Conservation (phyloP, 2,888 invertebrate species). For the Euzetes globulus region DNA sequence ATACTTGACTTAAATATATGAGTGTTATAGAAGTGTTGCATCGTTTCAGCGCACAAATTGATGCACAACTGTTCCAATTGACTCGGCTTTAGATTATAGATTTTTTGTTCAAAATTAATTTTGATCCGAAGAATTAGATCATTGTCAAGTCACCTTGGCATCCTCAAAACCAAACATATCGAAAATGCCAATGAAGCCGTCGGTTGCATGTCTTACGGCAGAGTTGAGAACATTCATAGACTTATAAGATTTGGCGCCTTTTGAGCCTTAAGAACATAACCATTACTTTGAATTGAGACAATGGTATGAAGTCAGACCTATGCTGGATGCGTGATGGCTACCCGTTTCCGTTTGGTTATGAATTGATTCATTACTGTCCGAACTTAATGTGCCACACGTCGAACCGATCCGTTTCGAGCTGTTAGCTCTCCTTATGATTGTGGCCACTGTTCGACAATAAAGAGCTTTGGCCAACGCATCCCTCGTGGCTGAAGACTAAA, state of each 20-base stretch:
- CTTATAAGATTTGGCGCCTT: slow-evolving; percentile 60
- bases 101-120: no score
- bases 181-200: slow-evolving; percentile 88
- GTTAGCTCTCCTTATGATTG: slow-evolving; percentile 84
- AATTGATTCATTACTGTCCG: slow-evolving; percentile 84
- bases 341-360: slow-evolving; percentile 66
- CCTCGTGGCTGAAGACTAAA: slow-evolving; percentile 70
- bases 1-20: slow-evolving; percentile 90
- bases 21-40: slow-evolving; percentile 96
- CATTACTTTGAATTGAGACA: neutral
- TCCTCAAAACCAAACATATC: slow-evolving; percentile 97
- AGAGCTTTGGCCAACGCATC: slow-evolving; percentile 83
- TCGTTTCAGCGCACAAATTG: slow-evolving; percentile 89
- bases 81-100: slow-evolving; percentile 55
- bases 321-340: slow-evolving; percentile 74
- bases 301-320: neutral
- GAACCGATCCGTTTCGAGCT: slow-evolving; percentile 74
- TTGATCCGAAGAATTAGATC: slow-evolving; percentile 3
- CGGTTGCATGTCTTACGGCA: slow-evolving; percentile 83
- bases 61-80: slow-evolving; percentile 88
- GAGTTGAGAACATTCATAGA: slow-evolving; percentile 86
- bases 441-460: slow-evolving; percentile 87
- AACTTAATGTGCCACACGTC: slow-evolving; percentile 72
- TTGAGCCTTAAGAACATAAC: slow-evolving; percentile 50
- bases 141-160: slow-evolving; percentile 55